Evolutionary conservation across 2,797 vertebrate genomes (phyloP).

Genomic region (Chaenodraco wilsoni): DNA sequence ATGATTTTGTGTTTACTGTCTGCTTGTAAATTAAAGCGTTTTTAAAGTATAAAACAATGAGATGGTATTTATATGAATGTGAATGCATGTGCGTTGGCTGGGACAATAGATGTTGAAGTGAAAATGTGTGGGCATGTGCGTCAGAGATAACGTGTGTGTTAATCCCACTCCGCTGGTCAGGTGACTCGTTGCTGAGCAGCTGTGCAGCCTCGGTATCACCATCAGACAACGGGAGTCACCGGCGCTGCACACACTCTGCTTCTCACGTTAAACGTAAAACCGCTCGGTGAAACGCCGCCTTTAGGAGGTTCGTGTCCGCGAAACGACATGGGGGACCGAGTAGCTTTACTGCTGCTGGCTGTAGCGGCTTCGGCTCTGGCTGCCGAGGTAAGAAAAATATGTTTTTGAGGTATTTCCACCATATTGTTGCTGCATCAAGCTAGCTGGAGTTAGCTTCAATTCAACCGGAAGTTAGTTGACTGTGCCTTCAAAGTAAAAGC

Average conservation of each 20-base stretch:
- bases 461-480: conserved; percentile 44
- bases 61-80: neutral
- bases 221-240: conserved; percentile 75
- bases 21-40: conserved; percentile 52
- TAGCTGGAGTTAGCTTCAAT: neutral
- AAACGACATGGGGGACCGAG: conserved; percentile 76
- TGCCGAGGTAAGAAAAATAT: conserved; percentile 78
- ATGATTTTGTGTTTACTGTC: neutral
- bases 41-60: conserved; percentile 6
- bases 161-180: conserved; percentile 75
- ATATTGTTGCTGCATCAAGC: conserved; percentile 55
- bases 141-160: conserved; percentile 12
- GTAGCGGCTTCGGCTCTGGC: conserved; percentile 69
- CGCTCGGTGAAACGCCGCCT: conserved; percentile 39
- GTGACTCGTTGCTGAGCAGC: conserved; percentile 81
- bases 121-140: neutral
- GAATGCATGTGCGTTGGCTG: neutral
- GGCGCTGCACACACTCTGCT: conserved; percentile 41
- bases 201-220: conserved; percentile 72
- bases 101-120: neutral
- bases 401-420: conserved; percentile 34
- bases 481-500: conserved; percentile 13
- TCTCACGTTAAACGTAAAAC: conserved; percentile 26
- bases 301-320: conserved; percentile 42
- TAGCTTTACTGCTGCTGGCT: conserved; percentile 75